phyloP scores from a whole-genome alignment of 2,113 vertebrate species.

The Oryzias curvinotus region DNA sequence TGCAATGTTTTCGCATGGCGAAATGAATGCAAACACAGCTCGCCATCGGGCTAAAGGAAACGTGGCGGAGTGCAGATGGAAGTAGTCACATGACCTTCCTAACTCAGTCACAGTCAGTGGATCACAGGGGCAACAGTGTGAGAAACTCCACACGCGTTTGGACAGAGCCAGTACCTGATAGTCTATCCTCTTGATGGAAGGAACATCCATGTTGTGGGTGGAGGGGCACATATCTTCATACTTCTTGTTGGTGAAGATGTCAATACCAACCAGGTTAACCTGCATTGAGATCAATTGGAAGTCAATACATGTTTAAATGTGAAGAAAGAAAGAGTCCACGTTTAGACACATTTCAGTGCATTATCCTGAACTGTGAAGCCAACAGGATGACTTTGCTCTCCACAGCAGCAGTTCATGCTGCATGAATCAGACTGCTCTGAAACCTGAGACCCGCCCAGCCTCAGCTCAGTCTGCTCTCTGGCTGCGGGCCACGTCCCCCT shows the following conservation, averaged over 20 bases:
- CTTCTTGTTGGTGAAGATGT: conserved; percentile 98
- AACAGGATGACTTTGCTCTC: background rate
- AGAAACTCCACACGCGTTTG: background rate
- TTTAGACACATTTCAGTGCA: too few relatives aligned
- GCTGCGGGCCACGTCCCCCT: background rate
- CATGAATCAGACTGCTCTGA: conserved; percentile 2
- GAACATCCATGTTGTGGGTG: conserved; percentile 99
- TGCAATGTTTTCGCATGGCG: too few relatives aligned
- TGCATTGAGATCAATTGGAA: conserved; percentile 37
- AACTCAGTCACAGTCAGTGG: background rate
- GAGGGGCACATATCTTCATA: conserved; percentile 99
- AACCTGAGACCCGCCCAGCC: background rate
- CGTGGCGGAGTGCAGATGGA: background rate
- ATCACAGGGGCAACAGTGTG: background rate
- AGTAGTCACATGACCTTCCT: background rate
- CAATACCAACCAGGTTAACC: conserved; percentile 98
- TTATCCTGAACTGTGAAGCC: background rate
- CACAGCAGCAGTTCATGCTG: background rate
- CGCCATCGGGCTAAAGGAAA: too few relatives aligned
- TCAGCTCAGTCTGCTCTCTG: background rate
- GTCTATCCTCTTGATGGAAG: conserved; percentile 94
- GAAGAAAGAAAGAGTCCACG: too few relatives aligned
- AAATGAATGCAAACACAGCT: too few relatives aligned
- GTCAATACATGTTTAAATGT: background rate
- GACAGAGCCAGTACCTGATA: conserved; percentile 82